Evolutionary conservation across 2,797 vertebrate species (phyloP).

Genomic region (Cirrhinus molitorella): DNA sequence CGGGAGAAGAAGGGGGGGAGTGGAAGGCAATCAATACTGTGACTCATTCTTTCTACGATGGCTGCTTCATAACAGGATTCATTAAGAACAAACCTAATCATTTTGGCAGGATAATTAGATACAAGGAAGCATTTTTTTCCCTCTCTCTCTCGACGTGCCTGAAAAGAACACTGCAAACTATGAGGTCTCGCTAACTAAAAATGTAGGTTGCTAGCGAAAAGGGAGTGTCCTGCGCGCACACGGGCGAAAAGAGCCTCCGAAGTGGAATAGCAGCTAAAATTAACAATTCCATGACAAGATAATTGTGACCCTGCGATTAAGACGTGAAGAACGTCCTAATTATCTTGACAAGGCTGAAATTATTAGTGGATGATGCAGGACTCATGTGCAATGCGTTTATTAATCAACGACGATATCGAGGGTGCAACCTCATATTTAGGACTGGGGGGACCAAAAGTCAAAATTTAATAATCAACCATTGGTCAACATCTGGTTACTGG

Average conservation of each 20-base stretch:
- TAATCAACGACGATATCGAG: neutral
- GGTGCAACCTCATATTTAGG: neutral
- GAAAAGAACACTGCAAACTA: slow-evolving; percentile 50
- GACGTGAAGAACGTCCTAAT: slow-evolving; percentile 15
- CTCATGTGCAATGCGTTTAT: slow-evolving; percentile 18
- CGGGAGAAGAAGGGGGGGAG: slow-evolving; percentile 20
- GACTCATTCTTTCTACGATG: slow-evolving; percentile 80
- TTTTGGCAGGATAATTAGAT: slow-evolving; percentile 74
- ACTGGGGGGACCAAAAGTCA: neutral
- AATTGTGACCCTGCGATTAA: slow-evolving; percentile 30
- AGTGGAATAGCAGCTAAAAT: slow-evolving; percentile 30
- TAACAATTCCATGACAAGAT: slow-evolving; percentile 24
- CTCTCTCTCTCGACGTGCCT: slow-evolving; percentile 61
- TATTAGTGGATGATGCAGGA: slow-evolving; percentile 15
- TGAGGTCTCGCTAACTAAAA: slow-evolving; percentile 21
- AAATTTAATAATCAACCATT: neutral
- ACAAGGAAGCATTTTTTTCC: slow-evolving; percentile 67
- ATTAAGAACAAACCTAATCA: slow-evolving; percentile 80
- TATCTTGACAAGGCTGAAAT: slow-evolving; percentile 7
- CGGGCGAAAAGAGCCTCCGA: neutral
- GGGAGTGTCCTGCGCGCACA: neutral
- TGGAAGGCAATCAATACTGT: slow-evolving; percentile 75
- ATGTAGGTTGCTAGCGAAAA: slow-evolving; percentile 21
- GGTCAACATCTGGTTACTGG: neutral
- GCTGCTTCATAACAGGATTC: slow-evolving; percentile 80